Base-by-base conservation (phyloP, 2,113 vertebrate species). In the Platanista minor region DNA sequence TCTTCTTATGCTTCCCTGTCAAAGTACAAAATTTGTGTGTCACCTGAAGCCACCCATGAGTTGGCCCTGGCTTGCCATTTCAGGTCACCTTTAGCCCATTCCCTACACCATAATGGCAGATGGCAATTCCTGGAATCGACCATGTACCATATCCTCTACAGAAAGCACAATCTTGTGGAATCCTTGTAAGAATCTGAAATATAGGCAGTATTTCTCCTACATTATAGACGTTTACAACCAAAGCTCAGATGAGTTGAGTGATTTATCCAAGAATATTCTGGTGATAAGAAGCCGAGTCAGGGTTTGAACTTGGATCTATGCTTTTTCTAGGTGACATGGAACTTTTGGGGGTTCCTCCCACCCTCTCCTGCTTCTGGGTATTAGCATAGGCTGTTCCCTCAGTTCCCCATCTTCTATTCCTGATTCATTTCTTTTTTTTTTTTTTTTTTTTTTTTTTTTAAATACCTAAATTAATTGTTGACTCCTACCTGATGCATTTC, bases 1-100 rank as follows among this genome's bases (percentile, higher is more conserved):
- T 36, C 15, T 59, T 39, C 39, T 36, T 33, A 36, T 49, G 61
- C 75, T 6, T 83, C 49, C 15, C 41, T 17, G 36, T 12, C 64
- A 85, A 43, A 49, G 12, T 39, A 39, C 18, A 49, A 61, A 62
- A 29, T 77, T 54, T 21, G 52, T 71, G 8, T 4, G 20, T 9
- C 12, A 13, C 9, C 11, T 80, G 84, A 62, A 54, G 31, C 17
- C 7, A 57, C 18, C 1, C 2, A 71, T 12, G 41, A 57, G 3
- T 46, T 54, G 5, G 6, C 7, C 3, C 1, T 15, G 13, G 8
- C 20, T 14, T 59, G 57, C 59, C 5, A 2, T 2, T 52, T 41
- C 10, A 4, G 18, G 80, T 27, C 12, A 27, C n/a, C 31, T 52
- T 33, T 72, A 20, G 4, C 25, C 17, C 23, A 54, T 23, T 5